Evolutionary conservation across 2,888 invertebrate species (phyloP).

Genomic region (Micropterix aruncella): DNA sequence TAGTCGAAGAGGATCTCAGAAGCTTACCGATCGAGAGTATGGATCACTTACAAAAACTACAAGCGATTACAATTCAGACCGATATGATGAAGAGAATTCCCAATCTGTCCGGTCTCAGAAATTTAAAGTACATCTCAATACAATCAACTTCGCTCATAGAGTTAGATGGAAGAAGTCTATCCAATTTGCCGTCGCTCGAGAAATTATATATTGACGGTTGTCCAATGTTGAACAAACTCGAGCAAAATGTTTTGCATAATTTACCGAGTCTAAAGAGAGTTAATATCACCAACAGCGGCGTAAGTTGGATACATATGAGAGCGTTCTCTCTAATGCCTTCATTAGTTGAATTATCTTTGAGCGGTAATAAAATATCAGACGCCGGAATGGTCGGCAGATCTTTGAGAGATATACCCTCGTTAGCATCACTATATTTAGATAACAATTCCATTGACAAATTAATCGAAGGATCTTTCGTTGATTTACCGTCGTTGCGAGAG

Average conservation of each 20-base stretch:
- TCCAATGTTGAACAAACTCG: conserved; percentile 48
- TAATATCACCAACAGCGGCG: conserved; percentile 63
- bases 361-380: conserved; percentile 60
- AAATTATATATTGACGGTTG: conserved; percentile 62
- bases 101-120: conserved; percentile 52
- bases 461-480: conserved; percentile 66
- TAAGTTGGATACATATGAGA: conserved; percentile 66
- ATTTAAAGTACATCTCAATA: conserved; percentile 58
- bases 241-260: conserved; percentile 58
- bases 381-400: conserved; percentile 72
- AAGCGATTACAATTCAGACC: conserved; percentile 74
- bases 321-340: conserved; percentile 58
- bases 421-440: conserved; percentile 56
- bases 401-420: conserved; percentile 56
- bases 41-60: conserved; percentile 55
- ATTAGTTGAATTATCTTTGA: conserved; percentile 52
- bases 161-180: conserved; percentile 53
- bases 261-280: conserved; percentile 52
- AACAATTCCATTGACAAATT: conserved; percentile 57
- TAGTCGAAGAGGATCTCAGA: conserved; percentile 71
- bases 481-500: conserved; percentile 53
- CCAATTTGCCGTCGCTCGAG: conserved; percentile 56
- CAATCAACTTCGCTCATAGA: conserved; percentile 53
- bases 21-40: conserved; percentile 69
- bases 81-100: conserved; percentile 63